Evolutionary conservation across 2,113 vertebrate species (phyloP), one percentile per base, ranked within the genome.

Genomic region (Lagopus muta): DNA sequence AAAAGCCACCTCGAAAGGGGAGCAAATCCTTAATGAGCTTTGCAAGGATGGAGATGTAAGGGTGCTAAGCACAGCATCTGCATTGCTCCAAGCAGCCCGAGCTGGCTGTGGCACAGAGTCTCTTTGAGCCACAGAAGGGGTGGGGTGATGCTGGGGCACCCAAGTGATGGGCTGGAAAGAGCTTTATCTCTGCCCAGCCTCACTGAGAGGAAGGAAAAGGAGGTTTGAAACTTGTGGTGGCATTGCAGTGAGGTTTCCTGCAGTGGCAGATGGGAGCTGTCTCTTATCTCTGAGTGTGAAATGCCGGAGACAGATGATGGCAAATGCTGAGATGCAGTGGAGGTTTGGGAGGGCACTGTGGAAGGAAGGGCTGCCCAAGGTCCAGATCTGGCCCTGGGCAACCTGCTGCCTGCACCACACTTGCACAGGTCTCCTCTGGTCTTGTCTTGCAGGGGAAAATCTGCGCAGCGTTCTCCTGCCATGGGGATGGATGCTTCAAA

Each of bases 381-480:
- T 5, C 57, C 67, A 58, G 21, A 18, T 70, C 74, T 55, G 36
- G 27, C 32, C 71, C 50, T n/a, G n/a, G 0, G 2, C 17, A 32
- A 40, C 65, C 76, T 52, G 42, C 24, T 66, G 6, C 67, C 76
- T 1, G 5, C 32, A 7, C 13, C 2, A 14, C 32, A 32, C n/a
- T 15, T 4, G 12, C 1, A 8, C 25, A 7, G 3, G 8, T 55
- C 64, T 40, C 14, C 55, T 85, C 40, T 4, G 45, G 2, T 6
- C 65, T 57, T 92, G 19, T 92, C 79, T 92, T 89, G 20, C 3
- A 98, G 98, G 97, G 96, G 28, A 98, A 98, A 32, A 97, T 97
- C 93, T 99, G 98, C 28, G 50, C 93, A 45, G 54, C 40, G 0
- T 88, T 99, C 89, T 95, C 96, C 67, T 95, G 97, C 69, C 90